phyloP scores from a whole-genome alignment of 2,113 vertebrate genomes.

The Pluvialis apricaria region DNA sequence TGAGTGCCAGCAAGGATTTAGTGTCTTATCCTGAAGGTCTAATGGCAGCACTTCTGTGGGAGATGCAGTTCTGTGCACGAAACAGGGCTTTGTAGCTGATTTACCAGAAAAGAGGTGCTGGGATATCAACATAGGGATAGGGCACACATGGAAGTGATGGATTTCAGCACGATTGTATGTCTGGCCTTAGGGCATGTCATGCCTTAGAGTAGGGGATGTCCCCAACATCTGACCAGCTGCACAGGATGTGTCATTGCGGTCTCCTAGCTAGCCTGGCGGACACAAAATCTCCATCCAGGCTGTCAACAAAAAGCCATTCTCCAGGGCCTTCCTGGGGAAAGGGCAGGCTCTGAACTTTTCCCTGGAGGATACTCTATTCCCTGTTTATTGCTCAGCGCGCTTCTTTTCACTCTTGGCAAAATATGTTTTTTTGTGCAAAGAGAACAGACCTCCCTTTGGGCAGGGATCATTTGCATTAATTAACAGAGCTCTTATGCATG shows the following conservation, averaged over 20 bases:
- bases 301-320: slow-evolving; percentile 30
- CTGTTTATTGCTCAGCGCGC: background rate
- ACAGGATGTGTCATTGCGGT: background rate
- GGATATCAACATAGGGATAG: accelerated
- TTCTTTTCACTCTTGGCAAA: slow-evolving; percentile 17
- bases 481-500: slow-evolving; percentile 45
- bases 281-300: background rate
- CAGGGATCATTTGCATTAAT: slow-evolving; percentile 65
- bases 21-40: background rate
- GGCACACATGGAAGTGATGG: background rate
- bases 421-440: background rate
- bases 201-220: background rate
- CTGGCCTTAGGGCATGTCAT: background rate
- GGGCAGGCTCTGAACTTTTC: slow-evolving; percentile 2
- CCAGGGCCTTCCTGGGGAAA: slow-evolving; percentile 23
- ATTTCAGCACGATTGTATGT: accelerated
- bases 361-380: slow-evolving; percentile 4
- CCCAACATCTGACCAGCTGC: background rate
- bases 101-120: background rate
- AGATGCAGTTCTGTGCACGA: background rate
- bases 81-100: background rate
- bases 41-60: background rate
- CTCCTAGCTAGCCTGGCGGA: background rate
- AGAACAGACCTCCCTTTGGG: slow-evolving; percentile 62
- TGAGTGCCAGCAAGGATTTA: accelerated